Evolutionary conservation across 1,140 invertebrate genomes (phyloP).

Genomic region (Nylanderia fulva): DNA sequence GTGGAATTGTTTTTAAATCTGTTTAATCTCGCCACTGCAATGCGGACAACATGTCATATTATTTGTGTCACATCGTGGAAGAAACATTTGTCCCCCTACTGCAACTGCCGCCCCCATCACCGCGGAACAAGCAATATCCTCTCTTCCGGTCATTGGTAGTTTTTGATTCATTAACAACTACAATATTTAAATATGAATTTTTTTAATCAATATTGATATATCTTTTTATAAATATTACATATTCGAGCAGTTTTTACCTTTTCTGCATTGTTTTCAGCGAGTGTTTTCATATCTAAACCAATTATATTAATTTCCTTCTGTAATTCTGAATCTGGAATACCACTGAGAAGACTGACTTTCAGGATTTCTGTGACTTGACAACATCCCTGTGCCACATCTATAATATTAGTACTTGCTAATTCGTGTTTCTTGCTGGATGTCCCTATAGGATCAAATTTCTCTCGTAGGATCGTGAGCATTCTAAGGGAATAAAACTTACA

Average conservation of each 20-base stretch:
- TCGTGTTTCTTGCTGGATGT: constrained; percentile 76
- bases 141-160: constrained; percentile 81
- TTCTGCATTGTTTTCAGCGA: constrained; percentile 83
- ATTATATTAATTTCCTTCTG: constrained; percentile 79
- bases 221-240: constrained; percentile 27
- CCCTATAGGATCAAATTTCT: constrained; percentile 83
- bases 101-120: constrained; percentile 86
- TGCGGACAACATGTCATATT: constrained; percentile 83
- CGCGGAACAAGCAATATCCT: constrained; percentile 85
- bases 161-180: constrained; percentile 83
- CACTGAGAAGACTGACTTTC: constrained; percentile 85
- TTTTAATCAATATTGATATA: background rate
- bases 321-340: constrained; percentile 78
- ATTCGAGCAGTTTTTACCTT: constrained; percentile 73
- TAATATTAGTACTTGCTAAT: constrained; percentile 83
- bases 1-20: constrained; percentile 76
- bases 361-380: constrained; percentile 85
- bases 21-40: constrained; percentile 85
- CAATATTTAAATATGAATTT: constrained; percentile 33
- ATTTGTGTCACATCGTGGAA: constrained; percentile 72
- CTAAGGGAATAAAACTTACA: constrained; percentile 67
- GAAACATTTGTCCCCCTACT: constrained; percentile 82
- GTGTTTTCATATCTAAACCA: constrained; percentile 83
- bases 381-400: constrained; percentile 85
- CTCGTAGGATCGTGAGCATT: constrained; percentile 81